Base-by-base conservation (phyloP, 2,888 invertebrate species). In the Ornithoptera priamus region DNA sequence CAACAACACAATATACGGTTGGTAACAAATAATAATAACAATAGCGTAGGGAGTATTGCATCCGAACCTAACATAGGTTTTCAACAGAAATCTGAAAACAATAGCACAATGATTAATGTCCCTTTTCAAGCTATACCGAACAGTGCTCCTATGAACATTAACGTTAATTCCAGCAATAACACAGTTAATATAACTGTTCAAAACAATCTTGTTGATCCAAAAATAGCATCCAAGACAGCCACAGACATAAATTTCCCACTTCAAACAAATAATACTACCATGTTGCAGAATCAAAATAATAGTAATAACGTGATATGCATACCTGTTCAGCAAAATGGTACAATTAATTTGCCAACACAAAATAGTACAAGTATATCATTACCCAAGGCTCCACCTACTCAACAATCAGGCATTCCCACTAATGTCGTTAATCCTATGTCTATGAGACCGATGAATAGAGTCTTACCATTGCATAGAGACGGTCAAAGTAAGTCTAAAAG, bases 391-490 rank as follows among this genome's bases (percentile, higher is more conserved):
- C 92, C 93, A 46, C 90, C 93, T 17, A 94, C 94, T 72, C 94
- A 94, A 79, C 93, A 94, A 77, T 90, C 89, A 72, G 93, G 93
- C 53, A 94, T 95, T 76, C 95, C 95, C 22, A 95, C 95, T 17
- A 96, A 95, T 82, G 94, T 96, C 66, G 96, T 96, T 0, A 95
- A 95, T 80, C 96, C 96, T 1, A 94, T 95, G 88, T 89, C 90
- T 7, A 93, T 88, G 85, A 90, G 96, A 71, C 96, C 96, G 59
- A 96, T 96, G 93, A 96, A 96, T 81, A 93, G 96, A 73, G 96
- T 96, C 1, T 81, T 96, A 65, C 96, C 96, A 15, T 95, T 96
- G 93, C 96, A 96, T 78, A 95, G 96, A 73, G 94, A 94, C 67
- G 93, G 93, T 12, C 93, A 94, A 76, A 94, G 94, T 77, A 93